phyloP scores from a whole-genome alignment of 1,140 invertebrate species.

The Megalonaias nervosa region DNA sequence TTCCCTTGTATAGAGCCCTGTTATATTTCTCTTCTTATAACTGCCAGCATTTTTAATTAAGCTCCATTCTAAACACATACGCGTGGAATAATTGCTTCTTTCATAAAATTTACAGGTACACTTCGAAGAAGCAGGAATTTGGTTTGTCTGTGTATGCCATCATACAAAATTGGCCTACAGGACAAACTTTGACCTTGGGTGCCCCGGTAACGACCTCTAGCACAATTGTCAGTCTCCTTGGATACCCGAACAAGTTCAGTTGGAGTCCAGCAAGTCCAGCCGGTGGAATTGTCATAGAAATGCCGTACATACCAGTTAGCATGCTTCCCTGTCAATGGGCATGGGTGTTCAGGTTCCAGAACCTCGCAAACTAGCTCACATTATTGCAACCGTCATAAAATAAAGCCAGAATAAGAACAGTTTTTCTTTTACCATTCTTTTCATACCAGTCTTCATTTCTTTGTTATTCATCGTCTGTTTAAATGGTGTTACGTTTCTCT shows the following conservation, averaged over 20 bases:
- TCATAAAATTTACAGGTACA: constrained; percentile 50
- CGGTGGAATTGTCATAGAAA: constrained; percentile 44
- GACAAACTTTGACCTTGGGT: constrained; percentile 42
- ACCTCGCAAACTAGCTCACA: not conserved
- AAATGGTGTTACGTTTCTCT: too few relatives aligned
- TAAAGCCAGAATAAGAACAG: too few relatives aligned
- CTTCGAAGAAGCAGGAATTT: constrained; percentile 35
- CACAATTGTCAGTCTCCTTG: constrained; percentile 53
- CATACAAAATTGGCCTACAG: constrained; percentile 50
- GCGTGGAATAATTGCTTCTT: too few relatives aligned
- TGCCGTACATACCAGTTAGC: constrained; percentile 42
- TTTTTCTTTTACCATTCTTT: too few relatives aligned
- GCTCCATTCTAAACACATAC: too few relatives aligned
- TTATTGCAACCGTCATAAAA: too few relatives aligned
- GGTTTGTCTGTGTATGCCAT: constrained; percentile 46
- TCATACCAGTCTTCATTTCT: too few relatives aligned
- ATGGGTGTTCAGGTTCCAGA: constrained; percentile 56
- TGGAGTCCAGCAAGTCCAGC: constrained; percentile 25
- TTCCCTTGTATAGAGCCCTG: too few relatives aligned
- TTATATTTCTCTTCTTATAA: too few relatives aligned
- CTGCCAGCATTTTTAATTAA: too few relatives aligned
- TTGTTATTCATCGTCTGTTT: too few relatives aligned
- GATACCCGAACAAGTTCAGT: constrained; percentile 41
- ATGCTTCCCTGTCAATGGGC: constrained; percentile 56
- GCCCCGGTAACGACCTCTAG: constrained; percentile 25